phyloP scores from a whole-genome alignment of 2,888 invertebrate species.

The Tenthredo livida region DNA sequence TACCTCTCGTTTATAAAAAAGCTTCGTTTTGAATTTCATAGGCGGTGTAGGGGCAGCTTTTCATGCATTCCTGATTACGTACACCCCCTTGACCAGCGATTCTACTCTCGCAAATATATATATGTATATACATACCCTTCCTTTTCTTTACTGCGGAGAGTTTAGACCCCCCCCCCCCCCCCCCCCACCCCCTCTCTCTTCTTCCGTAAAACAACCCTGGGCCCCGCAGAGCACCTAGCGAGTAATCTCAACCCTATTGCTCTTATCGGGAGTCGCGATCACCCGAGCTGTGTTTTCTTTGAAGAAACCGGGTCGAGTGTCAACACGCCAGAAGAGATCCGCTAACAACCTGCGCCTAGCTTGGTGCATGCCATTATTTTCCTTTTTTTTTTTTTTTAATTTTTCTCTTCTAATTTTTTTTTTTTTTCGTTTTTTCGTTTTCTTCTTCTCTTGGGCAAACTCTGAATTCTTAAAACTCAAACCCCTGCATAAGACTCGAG shows the following conservation, averaged over 20 bases:
- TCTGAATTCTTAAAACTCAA: not conserved
- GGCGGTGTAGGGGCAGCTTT: not conserved
- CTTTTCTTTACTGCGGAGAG: not conserved
- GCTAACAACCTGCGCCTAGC: conserved; percentile 18
- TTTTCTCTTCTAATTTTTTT: not conserved
- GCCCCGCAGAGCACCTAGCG: conserved; percentile 55
- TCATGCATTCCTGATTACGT: conserved; percentile 32
- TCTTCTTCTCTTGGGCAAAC: not conserved
- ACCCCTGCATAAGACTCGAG: not conserved
- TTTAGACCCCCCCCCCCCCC: not conserved
- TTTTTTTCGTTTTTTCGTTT: not conserved
- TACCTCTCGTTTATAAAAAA: not conserved
- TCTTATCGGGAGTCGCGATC: conserved; percentile 71
- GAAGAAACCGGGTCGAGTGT: conserved; percentile 73
- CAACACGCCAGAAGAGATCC: conserved; percentile 66
- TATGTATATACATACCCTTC: no score
- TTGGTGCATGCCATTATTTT: not conserved
- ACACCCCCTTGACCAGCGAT: not conserved
- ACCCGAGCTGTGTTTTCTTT: conserved; percentile 71
- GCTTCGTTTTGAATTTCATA: conserved; percentile 30
- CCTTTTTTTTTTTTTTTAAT: not conserved
- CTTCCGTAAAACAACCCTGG: not conserved
- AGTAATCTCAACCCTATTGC: conserved; percentile 74
- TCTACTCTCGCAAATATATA: not conserved
- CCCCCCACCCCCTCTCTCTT: no score